phyloP scores from a whole-genome alignment of 1,140 invertebrate species.

The Magallana ariakensis region DNA sequence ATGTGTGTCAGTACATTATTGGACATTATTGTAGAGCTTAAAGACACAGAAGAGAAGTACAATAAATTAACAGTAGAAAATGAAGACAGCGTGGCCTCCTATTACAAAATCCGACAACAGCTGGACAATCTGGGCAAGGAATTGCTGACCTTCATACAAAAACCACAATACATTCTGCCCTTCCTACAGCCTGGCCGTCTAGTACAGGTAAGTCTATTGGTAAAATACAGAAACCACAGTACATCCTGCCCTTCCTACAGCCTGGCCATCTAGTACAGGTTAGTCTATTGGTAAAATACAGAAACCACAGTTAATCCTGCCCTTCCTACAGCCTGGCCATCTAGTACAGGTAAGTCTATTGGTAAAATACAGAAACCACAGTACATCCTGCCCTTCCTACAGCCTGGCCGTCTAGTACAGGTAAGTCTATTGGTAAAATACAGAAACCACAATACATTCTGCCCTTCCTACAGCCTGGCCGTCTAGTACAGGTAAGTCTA shows the following conservation, averaged over 20 bases:
- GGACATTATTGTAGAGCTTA: constrained; percentile 83
- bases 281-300: constrained; percentile 83
- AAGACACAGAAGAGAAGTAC: constrained; percentile 84
- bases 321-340: constrained; percentile 94
- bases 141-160: constrained; percentile 89
- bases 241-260: constrained; percentile 96
- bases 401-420: constrained; percentile 85
- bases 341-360: background rate
- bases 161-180: constrained; percentile 93
- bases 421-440: constrained; percentile 77
- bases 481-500: constrained; percentile 90
- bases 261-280: constrained; percentile 83
- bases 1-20: too few relatives aligned
- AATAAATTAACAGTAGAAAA: constrained; percentile 80
- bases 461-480: constrained; percentile 95
- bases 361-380: too few relatives aligned
- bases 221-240: constrained; percentile 89
- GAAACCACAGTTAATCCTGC: constrained; percentile 92
- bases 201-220: constrained; percentile 85
- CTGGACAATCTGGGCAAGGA: constrained; percentile 87
- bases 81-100: constrained; percentile 89
- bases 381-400: constrained; percentile 94
- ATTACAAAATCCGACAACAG: constrained; percentile 92
- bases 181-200: constrained; percentile 96
- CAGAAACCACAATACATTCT: constrained; percentile 93